Base-by-base conservation (phyloP, 2,797 vertebrate genomes). In the Telmatherina bonti region DNA sequence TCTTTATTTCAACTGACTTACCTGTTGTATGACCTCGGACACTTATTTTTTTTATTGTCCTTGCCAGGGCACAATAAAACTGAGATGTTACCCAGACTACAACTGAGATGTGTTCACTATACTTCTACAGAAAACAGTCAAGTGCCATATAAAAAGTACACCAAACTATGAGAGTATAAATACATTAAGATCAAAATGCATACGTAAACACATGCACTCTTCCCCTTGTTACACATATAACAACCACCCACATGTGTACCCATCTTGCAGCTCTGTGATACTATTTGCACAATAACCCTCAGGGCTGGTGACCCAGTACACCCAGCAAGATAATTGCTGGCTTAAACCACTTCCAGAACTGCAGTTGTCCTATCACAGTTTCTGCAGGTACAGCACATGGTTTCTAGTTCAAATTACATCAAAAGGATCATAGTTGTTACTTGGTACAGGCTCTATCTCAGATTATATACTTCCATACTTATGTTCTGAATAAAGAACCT, bases 221-320 rank as follows among this genome's bases (percentile, higher is more conserved):
- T 62, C 8, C 43, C 29, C 62, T 56, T 61, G 29, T 70, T 15
- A 60, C 55, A 59, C 47, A 54, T 30, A 47, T 22, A 61, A 65
- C 78, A 70, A 41, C 55, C 62, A 6, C 60, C 68, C 54, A 56
- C 51, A n/a, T 45, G 8, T 45, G 51, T 53, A 16, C 26, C 51
- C 15, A 53, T 71, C 5, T 62, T 67, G 78, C 58, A 47, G 66
- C 31, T 27, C 45, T 53, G 27, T 54, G 57, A 79, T 72, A 49
- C 7, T 5, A 8, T 24, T 15, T 27, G 13, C 47, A 51, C 47
- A 51, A 24, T 24, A 24, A 51, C 11, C 15, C 62, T 65, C 35
- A 58, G 30, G 69, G 45, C 27, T 36, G 63, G 43, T 9, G 49
- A 60, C 38, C 9, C n/a, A 47, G 53, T 33, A 65, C 24, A 49